A percentile compares a stretch with the other conserved stretches of the same genome.
Evolutionary conservation across 1,140 invertebrate genomes (phyloP).

Genomic region (Coptotermes formosanus): DNA sequence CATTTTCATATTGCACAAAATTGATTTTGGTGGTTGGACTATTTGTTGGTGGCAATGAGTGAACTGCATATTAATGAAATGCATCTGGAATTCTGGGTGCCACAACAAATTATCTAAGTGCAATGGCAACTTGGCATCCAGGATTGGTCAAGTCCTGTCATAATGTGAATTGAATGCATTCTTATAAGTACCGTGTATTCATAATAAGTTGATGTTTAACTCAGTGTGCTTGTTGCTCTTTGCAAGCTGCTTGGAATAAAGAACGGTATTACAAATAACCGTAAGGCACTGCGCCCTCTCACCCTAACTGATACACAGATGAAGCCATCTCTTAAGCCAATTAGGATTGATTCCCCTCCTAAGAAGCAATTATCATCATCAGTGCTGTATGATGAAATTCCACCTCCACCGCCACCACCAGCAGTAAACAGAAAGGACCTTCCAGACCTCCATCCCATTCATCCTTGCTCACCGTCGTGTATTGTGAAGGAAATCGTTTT

Average conservation of each 20-base stretch:
- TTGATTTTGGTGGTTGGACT: too few species aligned
- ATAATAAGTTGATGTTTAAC: too few species aligned
- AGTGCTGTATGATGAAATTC: not conserved
- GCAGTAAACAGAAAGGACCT: not conserved
- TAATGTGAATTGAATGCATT: too few species aligned
- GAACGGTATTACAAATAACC: conserved; percentile 20
- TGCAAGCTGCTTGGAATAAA: conserved; percentile 2
- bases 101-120: too few species aligned
- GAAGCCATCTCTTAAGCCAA: not conserved
- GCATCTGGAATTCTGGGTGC: too few species aligned
- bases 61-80: too few species aligned
- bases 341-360: not conserved
- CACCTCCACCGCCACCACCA: not conserved
- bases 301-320: not conserved
- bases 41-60: too few species aligned
- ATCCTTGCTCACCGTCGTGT: not conserved
- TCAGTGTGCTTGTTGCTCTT: not conserved
- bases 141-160: too few species aligned
- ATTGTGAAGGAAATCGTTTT: not conserved
- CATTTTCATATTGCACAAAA: too few species aligned
- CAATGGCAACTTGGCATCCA: too few species aligned
- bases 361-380: not conserved
- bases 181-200: too few species aligned
- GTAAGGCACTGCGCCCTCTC: not conserved
- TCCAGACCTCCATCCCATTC: not conserved